Base-by-base conservation (phyloP, 1,140 invertebrate species). In the Drosophila nebulosa region DNA sequence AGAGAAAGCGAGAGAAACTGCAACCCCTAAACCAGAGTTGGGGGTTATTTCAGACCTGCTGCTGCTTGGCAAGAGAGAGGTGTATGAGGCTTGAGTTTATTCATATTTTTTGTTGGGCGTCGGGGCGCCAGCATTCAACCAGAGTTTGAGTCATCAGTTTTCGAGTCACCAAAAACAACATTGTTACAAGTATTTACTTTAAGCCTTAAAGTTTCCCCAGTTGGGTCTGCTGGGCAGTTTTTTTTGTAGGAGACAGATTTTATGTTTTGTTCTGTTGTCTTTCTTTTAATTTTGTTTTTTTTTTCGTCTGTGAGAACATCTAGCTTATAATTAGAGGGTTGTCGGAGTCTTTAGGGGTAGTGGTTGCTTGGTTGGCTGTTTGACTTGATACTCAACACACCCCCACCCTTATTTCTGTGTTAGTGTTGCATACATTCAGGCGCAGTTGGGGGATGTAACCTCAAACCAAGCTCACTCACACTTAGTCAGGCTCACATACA, bases 381-480 rank as follows among this genome's bases (percentile, higher is more conserved):
- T 60, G 51, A 55, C 30, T 22, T 26, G 51, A 36, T 21, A 32
- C 36, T 30, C 36, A 58, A 10, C 30, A n/a, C 51, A 46, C 6
- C 7, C 46, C 27, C 74, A 72, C 73, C 65, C 74, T 75, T 68
- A 83, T 88, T 88, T 88, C 12, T 46, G 18, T 46, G 30, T 88
- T 81, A 88, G 83, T 88, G 83, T 89, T 88, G 83, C 83, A 88
- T 88, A 88, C 83, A 81, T 68, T 57, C 70, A 78, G 81, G 81
- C 74, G 73, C 59, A 74, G 72, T 51, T 65, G 65, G 77, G 67
- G 74, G 74, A 58, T 78, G 68, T 68, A 64, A 84, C 76, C 76
- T 66, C 60, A 79, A 76, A 53, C 73, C 64, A 69, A 64, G 59
- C 78, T 66, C 64, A 36, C 22, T 53, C 56, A 65, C 78, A 76